Conservation (phyloP, 2,113 vertebrate genomes). For the Nesogale talazaci region DNA sequence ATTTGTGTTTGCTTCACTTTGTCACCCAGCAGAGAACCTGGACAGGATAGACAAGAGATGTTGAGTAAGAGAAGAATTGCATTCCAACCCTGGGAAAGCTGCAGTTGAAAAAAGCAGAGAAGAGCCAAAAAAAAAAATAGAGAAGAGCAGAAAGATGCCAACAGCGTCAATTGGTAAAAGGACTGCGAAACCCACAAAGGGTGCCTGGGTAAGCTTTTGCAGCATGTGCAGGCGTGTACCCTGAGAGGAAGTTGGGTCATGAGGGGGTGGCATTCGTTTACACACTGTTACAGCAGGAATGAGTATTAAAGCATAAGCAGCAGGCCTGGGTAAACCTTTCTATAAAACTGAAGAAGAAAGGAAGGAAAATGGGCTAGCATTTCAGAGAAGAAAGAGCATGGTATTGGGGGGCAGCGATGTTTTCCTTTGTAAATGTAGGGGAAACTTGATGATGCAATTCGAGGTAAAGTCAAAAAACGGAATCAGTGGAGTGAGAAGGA, state of each 20-base stretch:
- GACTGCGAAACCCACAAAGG: not conserved
- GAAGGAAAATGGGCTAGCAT: constrained; percentile 1
- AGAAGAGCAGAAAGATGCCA: not conserved
- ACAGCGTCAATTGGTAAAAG: not conserved
- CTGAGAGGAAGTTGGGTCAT: not conserved
- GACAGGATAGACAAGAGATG: not conserved
- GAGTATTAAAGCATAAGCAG: not conserved
- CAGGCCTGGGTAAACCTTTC: constrained; percentile 41
- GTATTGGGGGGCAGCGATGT: not conserved
- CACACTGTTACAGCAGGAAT: constrained; percentile 49
- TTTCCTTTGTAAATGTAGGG: constrained; percentile 1
- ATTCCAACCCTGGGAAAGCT: not conserved
- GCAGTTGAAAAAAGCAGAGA: not conserved
- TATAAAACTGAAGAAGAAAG: not conserved
- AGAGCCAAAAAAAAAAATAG: not conserved
- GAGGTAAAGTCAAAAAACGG: constrained; percentile 8
- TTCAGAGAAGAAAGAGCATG: not conserved
- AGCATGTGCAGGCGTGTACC: not conserved
- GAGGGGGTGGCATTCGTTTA: constrained; percentile 27
- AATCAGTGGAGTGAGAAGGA: not conserved
- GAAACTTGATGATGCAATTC: not conserved
- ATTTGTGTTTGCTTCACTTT: not conserved
- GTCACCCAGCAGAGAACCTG: not conserved
- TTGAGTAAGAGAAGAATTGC: constrained; percentile 15
- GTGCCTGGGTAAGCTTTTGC: not conserved